Percentiles rank a stretch among this genome's conserved stretches.
Conservation (phyloP, 2,113 vertebrate genomes). For the Ptilonorhynchus violaceus region DNA sequence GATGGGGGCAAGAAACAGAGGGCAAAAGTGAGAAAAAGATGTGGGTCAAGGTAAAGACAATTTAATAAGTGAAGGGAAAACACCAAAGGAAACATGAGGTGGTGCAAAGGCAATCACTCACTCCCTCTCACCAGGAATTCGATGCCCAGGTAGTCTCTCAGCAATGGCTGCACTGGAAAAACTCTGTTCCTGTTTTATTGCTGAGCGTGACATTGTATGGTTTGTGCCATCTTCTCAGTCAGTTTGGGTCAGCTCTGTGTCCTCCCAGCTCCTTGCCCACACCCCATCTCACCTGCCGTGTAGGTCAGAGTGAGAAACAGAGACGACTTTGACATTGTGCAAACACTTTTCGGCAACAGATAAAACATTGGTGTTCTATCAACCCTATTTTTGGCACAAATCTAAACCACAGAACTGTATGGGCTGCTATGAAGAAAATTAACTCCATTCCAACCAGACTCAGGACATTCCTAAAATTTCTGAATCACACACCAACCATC, state of each 20-base stretch:
- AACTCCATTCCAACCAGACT: neutral
- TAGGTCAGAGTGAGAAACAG: neutral
- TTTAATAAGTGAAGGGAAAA: neutral
- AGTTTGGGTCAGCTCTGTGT: neutral
- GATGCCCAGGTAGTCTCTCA: neutral
- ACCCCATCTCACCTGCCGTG: neutral
- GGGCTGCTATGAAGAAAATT: neutral
- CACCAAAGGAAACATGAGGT: neutral
- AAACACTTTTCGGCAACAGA: neutral
- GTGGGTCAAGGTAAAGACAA: neutral
- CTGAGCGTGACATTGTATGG: neutral
- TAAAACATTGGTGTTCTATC: neutral
- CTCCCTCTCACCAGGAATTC: neutral
- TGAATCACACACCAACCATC: neutral
- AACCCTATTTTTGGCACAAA: neutral
- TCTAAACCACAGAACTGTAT: neutral
- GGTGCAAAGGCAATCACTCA: neutral
- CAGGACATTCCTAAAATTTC: neutral
- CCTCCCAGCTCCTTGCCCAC: neutral
- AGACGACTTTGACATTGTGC: neutral
- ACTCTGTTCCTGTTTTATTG: neutral
- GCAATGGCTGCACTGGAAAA: neutral
- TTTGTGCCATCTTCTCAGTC: neutral
- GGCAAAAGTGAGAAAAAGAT: neutral
- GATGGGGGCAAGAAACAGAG: neutral